Conservation (phyloP, 2,797 vertebrate species). For the Nothura maculosa region DNA sequence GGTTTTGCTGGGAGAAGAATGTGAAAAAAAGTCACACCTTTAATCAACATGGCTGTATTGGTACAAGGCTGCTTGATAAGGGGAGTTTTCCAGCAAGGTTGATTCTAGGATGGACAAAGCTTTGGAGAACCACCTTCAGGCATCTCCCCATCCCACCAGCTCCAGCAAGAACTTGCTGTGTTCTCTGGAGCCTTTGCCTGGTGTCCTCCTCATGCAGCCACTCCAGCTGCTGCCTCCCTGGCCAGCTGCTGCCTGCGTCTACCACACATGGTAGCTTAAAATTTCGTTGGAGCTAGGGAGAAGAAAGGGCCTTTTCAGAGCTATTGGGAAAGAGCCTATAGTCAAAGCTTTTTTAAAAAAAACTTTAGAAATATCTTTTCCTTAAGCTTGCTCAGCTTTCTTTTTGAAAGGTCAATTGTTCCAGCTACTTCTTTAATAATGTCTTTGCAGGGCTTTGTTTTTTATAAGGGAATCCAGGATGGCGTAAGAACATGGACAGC, state of each 20-base stretch:
- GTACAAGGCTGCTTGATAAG: not conserved
- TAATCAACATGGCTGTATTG: not conserved
- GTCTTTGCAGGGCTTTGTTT: not conserved
- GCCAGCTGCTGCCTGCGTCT: rapidly evolving
- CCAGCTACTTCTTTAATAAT: slow-evolving; percentile 15
- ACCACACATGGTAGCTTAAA: not conserved
- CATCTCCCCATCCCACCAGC: not conserved
- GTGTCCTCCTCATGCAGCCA: not conserved
- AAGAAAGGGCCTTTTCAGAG: not conserved
- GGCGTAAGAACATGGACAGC: not conserved
- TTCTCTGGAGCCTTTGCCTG: too few relatives aligned
- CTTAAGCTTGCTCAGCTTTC: not conserved
- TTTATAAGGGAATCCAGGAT: not conserved
- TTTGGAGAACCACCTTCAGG: not conserved
- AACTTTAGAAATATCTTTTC: not conserved
- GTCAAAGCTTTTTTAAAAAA: not conserved
- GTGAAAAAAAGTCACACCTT: not conserved
- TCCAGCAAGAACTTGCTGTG: not conserved
- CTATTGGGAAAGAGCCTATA: not conserved
- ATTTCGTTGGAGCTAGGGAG: not conserved
- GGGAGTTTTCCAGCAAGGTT: not conserved
- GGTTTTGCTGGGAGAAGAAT: not conserved
- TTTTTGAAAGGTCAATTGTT: not conserved
- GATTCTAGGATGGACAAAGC: not conserved
- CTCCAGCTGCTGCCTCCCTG: not conserved